Evolutionary conservation across 2,888 invertebrate genomes (phyloP).

Genomic region (Amphipoea lucens): DNA sequence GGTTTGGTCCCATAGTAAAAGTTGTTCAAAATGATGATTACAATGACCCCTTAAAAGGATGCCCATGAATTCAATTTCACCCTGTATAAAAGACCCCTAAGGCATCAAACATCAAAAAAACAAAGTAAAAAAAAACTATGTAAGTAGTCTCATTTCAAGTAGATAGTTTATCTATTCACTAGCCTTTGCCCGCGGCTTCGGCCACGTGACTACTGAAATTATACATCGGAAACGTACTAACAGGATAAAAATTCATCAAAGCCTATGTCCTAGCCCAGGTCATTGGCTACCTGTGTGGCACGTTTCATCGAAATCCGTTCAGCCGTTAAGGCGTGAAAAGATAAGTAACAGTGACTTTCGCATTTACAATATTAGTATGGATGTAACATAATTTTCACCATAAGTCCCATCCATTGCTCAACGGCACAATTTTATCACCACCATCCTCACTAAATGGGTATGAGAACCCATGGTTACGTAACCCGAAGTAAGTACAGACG

Average conservation of each 20-base stretch:
- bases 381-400: background rate
- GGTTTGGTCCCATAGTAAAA: no score
- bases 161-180: background rate
- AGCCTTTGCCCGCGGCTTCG: background rate
- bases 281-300: background rate
- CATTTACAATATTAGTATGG: background rate
- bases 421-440: constrained; percentile 27
- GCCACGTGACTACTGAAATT: background rate
- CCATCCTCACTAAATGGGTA: constrained; percentile 31
- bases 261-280: background rate
- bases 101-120: background rate
- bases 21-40: no score
- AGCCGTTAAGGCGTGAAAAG: background rate
- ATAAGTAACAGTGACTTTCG: background rate
- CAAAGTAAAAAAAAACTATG: no score
- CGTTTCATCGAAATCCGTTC: background rate
- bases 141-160: constrained; percentile 4
- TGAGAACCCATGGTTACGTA: constrained; percentile 42
- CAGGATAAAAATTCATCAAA: background rate
- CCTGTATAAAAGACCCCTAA: background rate
- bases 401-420: constrained; percentile 18
- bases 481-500: constrained; percentile 12
- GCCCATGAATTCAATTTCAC: no score
- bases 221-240: background rate
- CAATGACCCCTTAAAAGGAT: no score